Evolutionary conservation across 2,888 invertebrate species (phyloP), one percentile per base, ranked within the genome.

Genomic region (Eustalomyia histrio): DNA sequence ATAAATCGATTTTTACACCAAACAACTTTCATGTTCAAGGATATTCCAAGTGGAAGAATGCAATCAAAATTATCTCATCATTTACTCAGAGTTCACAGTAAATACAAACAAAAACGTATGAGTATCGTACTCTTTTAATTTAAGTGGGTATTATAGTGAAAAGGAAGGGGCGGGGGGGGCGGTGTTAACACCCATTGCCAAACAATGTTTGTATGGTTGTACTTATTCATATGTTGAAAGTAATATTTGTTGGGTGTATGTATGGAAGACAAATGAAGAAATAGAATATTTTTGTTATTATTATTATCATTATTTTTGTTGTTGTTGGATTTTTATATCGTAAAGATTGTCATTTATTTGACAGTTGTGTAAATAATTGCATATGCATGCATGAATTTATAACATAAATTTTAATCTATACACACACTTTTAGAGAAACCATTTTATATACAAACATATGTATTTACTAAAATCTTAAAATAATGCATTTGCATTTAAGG

Each of bases 11-110:
- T 83, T 84, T 84, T 79, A 81, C 80, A 74, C 68, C 61, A 71
- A 71, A 65, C 65, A 72, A 71, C 55, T 82, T 83, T 84, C 84
- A 84, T 84, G 84, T 84, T 84, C 83, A 84, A 84, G 84, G 84
- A 84, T 84, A 83, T 83, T 79, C 79, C 75, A 71, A 79, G 80
- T 81, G 72, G 76, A 82, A 84, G 79, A 79, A 82, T 81, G 83
- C 79, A 80, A 74, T 83, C 78, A 79, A 53, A 73, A 78, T 79
- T 82, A 82, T 76, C 79, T 74, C 72, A 72, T 72, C 58, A 72
- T 78, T 78, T 72, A 72, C 72, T 72, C 60, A 67, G 39, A 61
- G 61, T 73, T 79, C 55, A 73, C 71, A 78, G 72, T 72, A 69
- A 72, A 63, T 58, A 69, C 50, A 10, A 50, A 24, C 6, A 29